A percentile compares a stretch with the other conserved stretches of the same genome.
These are phyloP conservation scores for Neogobius melanostomus DNA, from an alignment of 2,113 vertebrate species.

Conservation along the genomic window DNA sequence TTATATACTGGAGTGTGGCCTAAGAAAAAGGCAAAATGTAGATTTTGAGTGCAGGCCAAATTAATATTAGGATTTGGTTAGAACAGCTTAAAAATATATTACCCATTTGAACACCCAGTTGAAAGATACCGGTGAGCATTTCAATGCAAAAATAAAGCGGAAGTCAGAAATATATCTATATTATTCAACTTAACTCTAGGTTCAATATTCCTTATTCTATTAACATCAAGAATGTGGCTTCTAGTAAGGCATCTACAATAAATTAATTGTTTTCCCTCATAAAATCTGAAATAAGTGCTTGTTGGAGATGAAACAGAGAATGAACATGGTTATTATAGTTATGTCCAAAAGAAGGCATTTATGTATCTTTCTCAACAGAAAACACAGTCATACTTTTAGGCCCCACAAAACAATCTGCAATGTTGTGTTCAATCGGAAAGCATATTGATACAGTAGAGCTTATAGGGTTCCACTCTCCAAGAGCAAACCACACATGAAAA, in stretches of 20 bases:
- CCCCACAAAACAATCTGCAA: constrained; percentile 66
- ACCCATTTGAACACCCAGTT: constrained; percentile 7
- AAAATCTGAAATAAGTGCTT: constrained; percentile 28
- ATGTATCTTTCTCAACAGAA: constrained; percentile 40
- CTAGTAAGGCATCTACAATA: constrained; percentile 16
- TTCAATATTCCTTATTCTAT: neutral
- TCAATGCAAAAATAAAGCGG: constrained; percentile 30
- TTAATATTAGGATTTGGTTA: neutral
- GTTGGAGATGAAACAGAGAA: constrained; percentile 18
- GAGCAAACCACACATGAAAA: constrained; percentile 46
- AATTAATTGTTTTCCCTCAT: constrained; percentile 8
- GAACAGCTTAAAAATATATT: constrained; percentile 3
- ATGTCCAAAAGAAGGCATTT: constrained; percentile 24
- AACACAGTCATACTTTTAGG: constrained; percentile 59
- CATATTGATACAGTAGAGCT: constrained; percentile 63
- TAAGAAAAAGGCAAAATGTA: neutral
- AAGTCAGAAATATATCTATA: constrained; percentile 5
- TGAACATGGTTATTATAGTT: neutral
- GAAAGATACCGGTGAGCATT: constrained; percentile 54
- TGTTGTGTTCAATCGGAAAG: constrained; percentile 64
- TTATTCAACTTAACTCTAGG: neutral
- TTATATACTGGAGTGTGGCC: neutral
- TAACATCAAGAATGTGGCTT: neutral
- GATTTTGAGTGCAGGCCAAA: neutral
- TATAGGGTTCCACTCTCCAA: constrained; percentile 36